These are phyloP conservation scores for Omphaloscelis lunosa DNA, from an alignment of 2,888 invertebrate genomes.

Conservation along the genomic window DNA sequence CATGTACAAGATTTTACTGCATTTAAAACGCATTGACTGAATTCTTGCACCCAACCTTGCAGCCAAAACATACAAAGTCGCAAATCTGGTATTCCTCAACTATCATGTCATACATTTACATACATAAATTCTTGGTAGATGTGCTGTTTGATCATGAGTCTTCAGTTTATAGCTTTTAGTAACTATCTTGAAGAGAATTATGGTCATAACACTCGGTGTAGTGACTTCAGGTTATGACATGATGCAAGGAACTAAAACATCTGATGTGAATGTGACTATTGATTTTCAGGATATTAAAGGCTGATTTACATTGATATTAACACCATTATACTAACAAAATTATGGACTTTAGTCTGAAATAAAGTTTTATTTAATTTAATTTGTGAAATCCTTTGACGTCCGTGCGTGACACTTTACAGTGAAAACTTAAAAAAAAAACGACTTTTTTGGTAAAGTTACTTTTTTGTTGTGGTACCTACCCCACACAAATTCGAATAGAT, in stretches of 20 bases:
- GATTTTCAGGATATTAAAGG: not conserved
- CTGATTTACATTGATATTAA: too few relatives aligned
- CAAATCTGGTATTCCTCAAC: conserved; percentile 43
- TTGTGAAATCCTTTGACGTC: too few relatives aligned
- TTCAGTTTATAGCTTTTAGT: conserved; percentile 34
- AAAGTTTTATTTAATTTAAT: too few relatives aligned
- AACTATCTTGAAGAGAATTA: conserved; percentile 25
- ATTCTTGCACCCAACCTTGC: conserved; percentile 29
- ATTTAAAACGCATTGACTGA: conserved; percentile 49
- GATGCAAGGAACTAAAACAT: not conserved
- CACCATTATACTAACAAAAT: too few relatives aligned
- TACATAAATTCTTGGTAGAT: conserved; percentile 30
- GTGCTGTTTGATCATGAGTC: conserved; percentile 33
- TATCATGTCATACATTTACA: conserved; percentile 45
- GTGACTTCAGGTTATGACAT: conserved; percentile 28
- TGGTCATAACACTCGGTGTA: conserved; percentile 10
- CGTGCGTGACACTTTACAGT: too few relatives aligned
- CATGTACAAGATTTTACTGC: conserved; percentile 40
- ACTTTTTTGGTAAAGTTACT: too few relatives aligned
- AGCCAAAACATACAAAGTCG: conserved; percentile 49
- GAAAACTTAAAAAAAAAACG: too few relatives aligned
- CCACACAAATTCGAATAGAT: too few relatives aligned
- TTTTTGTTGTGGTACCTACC: too few relatives aligned
- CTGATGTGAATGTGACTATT: not conserved
- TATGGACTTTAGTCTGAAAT: too few relatives aligned